phyloP scores from a whole-genome alignment of 2,113 vertebrate genomes.

The Pollachius pollachius region DNA sequence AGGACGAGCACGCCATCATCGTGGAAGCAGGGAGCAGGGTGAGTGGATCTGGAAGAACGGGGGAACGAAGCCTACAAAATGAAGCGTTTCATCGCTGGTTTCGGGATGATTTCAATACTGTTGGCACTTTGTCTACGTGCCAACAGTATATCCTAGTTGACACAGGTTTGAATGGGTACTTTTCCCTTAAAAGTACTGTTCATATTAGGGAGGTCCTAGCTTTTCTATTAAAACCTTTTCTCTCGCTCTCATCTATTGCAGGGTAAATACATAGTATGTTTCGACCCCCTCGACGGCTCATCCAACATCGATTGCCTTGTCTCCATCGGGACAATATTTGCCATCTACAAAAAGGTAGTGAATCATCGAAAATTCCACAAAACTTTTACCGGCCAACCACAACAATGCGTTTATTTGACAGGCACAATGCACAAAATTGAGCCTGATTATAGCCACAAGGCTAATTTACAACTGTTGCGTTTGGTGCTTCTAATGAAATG shows the following conservation, averaged over 20 bases:
- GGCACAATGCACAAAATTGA: too few species aligned
- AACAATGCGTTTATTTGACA: too few species aligned
- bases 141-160: too few species aligned
- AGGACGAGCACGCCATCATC: conserved; percentile 85
- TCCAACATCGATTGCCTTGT: conserved; percentile 95
- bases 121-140: too few species aligned
- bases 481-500: too few species aligned
- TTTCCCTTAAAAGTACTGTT: too few species aligned
- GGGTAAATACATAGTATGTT: conserved; percentile 95
- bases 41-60: neutral
- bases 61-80: neutral
- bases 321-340: conserved; percentile 94
- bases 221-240: neutral
- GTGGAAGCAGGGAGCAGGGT: conserved; percentile 85
- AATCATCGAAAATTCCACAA: neutral
- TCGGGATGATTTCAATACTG: too few species aligned
- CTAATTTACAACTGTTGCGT: too few species aligned
- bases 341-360: conserved; percentile 88
- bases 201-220: too few species aligned
- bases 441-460: too few species aligned
- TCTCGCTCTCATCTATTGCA: conserved; percentile 49
- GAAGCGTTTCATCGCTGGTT: neutral
- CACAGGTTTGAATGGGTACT: too few species aligned
- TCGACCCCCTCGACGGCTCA: conserved; percentile 93
- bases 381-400: neutral